These are phyloP conservation scores for Coregonus ussuriensis DNA, from an alignment of 2,797 vertebrate species.

Conservation along the genomic window DNA sequence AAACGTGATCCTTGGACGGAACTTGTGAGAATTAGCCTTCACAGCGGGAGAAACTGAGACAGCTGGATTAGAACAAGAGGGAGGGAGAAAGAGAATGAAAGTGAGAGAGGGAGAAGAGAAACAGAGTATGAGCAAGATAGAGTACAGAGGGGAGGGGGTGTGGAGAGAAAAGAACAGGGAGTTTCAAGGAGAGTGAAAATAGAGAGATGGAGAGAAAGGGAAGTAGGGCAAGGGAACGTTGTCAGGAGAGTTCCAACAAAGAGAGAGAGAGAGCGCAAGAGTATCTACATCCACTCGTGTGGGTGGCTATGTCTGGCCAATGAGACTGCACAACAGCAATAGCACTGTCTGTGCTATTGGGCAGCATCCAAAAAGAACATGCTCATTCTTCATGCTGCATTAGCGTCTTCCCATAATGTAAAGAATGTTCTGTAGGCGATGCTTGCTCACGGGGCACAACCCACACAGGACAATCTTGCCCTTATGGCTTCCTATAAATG, in stretches of 20 bases:
- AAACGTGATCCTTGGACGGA: background rate
- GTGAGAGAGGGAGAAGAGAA: background rate
- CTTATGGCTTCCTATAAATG: background rate
- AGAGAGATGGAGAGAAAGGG: background rate
- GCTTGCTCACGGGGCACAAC: background rate
- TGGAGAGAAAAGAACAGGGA: background rate
- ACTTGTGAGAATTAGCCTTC: slow-evolving; percentile 1
- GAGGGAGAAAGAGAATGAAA: background rate
- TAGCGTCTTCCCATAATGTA: too few relatives aligned
- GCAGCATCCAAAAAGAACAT: too few relatives aligned
- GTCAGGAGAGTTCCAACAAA: background rate
- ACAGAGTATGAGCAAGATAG: background rate
- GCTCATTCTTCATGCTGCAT: background rate
- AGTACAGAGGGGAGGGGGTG: background rate
- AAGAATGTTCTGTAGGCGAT: background rate
- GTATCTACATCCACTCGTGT: background rate
- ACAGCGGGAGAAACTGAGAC: background rate
- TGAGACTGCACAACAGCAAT: background rate
- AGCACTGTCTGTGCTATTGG: background rate
- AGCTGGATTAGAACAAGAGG: background rate
- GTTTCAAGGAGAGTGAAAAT: background rate
- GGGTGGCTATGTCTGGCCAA: background rate
- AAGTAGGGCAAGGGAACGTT: background rate
- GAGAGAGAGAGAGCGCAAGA: background rate
- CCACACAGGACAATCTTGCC: background rate